Conservation (phyloP, 1,140 invertebrate species). For the Episyrphus balteatus region DNA sequence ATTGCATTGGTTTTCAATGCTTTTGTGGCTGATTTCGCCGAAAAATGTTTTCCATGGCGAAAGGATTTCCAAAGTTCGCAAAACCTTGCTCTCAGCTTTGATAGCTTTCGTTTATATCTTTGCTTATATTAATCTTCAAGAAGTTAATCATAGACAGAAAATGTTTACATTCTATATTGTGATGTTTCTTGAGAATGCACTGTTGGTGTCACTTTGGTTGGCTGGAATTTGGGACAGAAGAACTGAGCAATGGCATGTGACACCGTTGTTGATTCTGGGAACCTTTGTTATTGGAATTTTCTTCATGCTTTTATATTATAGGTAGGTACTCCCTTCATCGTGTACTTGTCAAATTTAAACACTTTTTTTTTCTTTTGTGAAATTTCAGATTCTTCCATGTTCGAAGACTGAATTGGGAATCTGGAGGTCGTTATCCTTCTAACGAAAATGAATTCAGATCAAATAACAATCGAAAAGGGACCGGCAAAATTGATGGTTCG, state of each 20-base stretch:
- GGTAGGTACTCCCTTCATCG: conserved; percentile 27
- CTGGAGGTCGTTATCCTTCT: conserved; percentile 41
- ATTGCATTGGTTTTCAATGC: conserved; percentile 58
- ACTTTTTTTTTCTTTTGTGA: not conserved
- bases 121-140: conserved; percentile 81
- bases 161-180: conserved; percentile 83
- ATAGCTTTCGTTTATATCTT: conserved; percentile 81
- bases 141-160: conserved; percentile 65
- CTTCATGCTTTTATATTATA: conserved; percentile 79
- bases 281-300: conserved; percentile 65
- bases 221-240: conserved; percentile 40
- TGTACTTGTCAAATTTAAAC: not conserved
- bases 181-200: conserved; percentile 78
- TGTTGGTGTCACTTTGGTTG: conserved; percentile 61
- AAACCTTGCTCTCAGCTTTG: conserved; percentile 55
- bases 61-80: conserved; percentile 52
- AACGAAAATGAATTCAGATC: not conserved
- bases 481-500: not conserved
- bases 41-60: conserved; percentile 75
- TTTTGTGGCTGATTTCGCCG: conserved; percentile 67
- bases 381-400: conserved; percentile 59
- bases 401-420: conserved; percentile 50
- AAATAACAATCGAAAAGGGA: not conserved
- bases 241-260: conserved; percentile 25
- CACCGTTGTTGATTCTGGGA: conserved; percentile 47